Base-by-base conservation (phyloP, 2,797 vertebrate species). In the Sebastes matsubarae region DNA sequence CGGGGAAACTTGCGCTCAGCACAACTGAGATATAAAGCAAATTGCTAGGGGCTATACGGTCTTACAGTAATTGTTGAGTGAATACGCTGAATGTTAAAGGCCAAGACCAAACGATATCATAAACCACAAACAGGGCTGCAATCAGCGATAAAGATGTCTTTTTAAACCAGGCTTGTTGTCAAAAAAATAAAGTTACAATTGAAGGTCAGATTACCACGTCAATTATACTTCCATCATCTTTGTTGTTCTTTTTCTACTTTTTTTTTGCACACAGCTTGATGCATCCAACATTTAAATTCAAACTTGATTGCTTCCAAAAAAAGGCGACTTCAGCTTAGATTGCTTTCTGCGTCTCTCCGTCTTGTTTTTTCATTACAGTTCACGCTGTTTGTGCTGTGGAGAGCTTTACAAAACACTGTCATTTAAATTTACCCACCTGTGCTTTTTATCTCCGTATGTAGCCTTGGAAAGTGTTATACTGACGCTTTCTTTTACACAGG, bases 361-460 rank as follows among this genome's bases (percentile, higher is more conserved):
- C 38, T 42, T 25, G 8, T 14, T 65, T 76, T 50, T 74, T 18
- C 14, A 58, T 70, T 54, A 34, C 16, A 27, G 20, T 24, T 67
- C 29, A 52, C 11, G 18, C 18, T 68, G 65, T 57, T 46, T 66
- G 36, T 68, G 8, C 29, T 29, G 30, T 7, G 34, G 10, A 65
- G 20, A 59, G 25, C 20, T 76, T 68, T n/a, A 58, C 22, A 68
- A 85, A 69, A 75, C 13, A 29, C 34, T 13, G 42, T 29, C 9
- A 38, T 69, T 69, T 52, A 59, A 68, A 80, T 64, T 20, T 29
- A 78, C 22, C 52, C 32, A 80, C 63, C 54, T 59, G 68, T 52
- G 74, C 65, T 79, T 79, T 68, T 71, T 22, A 67, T 86, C 54
- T 75, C 36, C 14, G 4, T 36, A 63, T 66, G 30, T 9, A 75